These are phyloP conservation scores for Thalpophila matura DNA, from an alignment of 2,888 invertebrate genomes.

Conservation along the genomic window DNA sequence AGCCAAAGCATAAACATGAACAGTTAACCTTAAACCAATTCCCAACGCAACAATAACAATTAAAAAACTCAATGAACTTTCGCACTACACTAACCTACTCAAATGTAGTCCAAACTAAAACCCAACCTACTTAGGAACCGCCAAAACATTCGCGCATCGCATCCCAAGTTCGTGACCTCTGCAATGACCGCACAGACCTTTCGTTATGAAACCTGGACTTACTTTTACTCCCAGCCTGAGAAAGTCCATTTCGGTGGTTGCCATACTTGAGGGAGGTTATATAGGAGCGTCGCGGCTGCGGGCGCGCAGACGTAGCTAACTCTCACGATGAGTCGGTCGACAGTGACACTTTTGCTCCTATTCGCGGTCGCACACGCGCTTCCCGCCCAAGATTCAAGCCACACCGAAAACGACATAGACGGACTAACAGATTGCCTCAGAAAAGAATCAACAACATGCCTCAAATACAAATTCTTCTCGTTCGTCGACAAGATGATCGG, in stretches of 20 bases:
- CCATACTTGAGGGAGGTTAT: constrained; percentile 75
- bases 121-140: constrained; percentile 27
- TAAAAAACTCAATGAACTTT: constrained; percentile 53
- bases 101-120: constrained; percentile 16
- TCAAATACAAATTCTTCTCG: constrained; percentile 96
- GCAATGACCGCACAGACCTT: constrained; percentile 78
- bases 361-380: constrained; percentile 91
- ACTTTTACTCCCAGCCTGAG: constrained; percentile 88
- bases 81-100: constrained; percentile 44
- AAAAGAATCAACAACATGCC: constrained; percentile 96
- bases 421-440: constrained; percentile 95
- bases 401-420: constrained; percentile 94
- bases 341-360: constrained; percentile 75
- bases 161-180: constrained; percentile 76
- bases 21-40: constrained; percentile 45
- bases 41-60: constrained; percentile 52
- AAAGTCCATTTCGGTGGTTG: constrained; percentile 86
- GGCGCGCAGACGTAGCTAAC: constrained; percentile 81
- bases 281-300: constrained; percentile 78
- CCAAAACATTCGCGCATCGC: constrained; percentile 25
- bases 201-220: constrained; percentile 88
- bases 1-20: constrained; percentile 7
- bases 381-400: constrained; percentile 93
- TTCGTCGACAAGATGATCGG: constrained; percentile 96
- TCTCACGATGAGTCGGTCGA: constrained; percentile 84